Base-by-base conservation (phyloP, 2,797 vertebrate species). In the Pipistrellus nathusii region DNA sequence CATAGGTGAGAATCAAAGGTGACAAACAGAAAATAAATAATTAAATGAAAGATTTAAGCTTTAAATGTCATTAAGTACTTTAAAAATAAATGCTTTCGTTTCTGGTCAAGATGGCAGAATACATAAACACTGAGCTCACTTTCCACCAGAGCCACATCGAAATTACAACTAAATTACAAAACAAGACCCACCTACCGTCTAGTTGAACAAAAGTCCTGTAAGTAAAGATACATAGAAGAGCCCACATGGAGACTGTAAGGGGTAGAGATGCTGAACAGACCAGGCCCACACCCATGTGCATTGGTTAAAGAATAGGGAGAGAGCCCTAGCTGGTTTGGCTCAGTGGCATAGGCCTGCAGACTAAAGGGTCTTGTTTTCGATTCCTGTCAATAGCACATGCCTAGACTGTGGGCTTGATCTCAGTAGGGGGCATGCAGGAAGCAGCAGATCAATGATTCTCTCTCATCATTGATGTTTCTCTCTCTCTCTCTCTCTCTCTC, bases 1-100 rank as follows among this genome's bases (percentile, higher is more conserved):
- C 20, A 62, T 27, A 89, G 48, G 38, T 71, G 59, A 90, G 35
- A 95, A 86, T 76, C 87, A 76, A 44, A 76, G 38, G 35, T 59
- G 59, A 76, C 21, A 71, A 62, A 62, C 6, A 62, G 75, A 90
- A 90, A 82, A 57, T 66, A 94, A 73, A 57, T 66, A 82, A 83
- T 76, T 77, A 90, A 86, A 77, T 76, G 69, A 23, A 27, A 93
- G 59, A 62, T 41, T 46, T 86, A 71, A 76, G 10, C 62, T 83
- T 59, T 46, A 57, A 73, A 75, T 80, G 64, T 80, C n/a, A 57
- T 30, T 88, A 91, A 76, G 72, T 41, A 14, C 59, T 80, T 92
- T 85, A 73, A 92, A 89, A 89, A 76, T 32, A 76, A 93, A 72
- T 83, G 77, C 15, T 73, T 17, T 30, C 5, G 4, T 73, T 73